Percentiles rank a stretch among this genome's conserved stretches.
Evolutionary conservation across 2,113 vertebrate genomes (phyloP).

Genomic region (Elgaria multicarinata): DNA sequence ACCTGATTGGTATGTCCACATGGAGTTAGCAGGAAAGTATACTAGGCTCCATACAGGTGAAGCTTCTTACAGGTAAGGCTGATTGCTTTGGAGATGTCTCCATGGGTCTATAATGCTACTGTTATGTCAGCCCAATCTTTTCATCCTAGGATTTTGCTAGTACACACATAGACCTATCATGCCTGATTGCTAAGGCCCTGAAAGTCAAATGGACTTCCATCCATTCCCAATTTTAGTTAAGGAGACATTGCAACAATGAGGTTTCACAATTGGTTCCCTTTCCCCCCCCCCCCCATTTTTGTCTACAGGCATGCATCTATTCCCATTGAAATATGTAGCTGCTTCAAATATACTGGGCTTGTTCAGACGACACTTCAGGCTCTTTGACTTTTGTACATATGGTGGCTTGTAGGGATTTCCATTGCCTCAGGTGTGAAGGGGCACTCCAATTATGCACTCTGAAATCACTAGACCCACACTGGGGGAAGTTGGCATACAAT

Average conservation of each 20-base stretch:
- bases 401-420: not conserved
- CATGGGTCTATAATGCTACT: not conserved
- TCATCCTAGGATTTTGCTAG: not conserved
- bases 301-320: not conserved
- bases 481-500: not conserved
- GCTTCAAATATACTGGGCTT: not conserved
- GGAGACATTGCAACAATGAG: not conserved
- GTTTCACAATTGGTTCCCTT: not conserved
- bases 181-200: not conserved
- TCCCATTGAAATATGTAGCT: not conserved
- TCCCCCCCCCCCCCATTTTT: too few relatives aligned
- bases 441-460: not conserved
- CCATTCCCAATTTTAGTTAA: not conserved
- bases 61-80: not conserved
- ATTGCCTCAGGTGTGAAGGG: not conserved
- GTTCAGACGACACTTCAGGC: too few relatives aligned
- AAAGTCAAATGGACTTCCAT: too few relatives aligned
- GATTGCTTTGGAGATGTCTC: too few relatives aligned
- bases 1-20: not conserved
- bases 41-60: conserved; percentile 11
- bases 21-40: not conserved
- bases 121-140: not conserved
- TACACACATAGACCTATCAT: too few relatives aligned
- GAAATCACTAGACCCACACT: not conserved
- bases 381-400: not conserved